These are phyloP conservation scores for Enteromius paludinosus DNA, from an alignment of 2,797 vertebrate species.

Conservation along the genomic window DNA sequence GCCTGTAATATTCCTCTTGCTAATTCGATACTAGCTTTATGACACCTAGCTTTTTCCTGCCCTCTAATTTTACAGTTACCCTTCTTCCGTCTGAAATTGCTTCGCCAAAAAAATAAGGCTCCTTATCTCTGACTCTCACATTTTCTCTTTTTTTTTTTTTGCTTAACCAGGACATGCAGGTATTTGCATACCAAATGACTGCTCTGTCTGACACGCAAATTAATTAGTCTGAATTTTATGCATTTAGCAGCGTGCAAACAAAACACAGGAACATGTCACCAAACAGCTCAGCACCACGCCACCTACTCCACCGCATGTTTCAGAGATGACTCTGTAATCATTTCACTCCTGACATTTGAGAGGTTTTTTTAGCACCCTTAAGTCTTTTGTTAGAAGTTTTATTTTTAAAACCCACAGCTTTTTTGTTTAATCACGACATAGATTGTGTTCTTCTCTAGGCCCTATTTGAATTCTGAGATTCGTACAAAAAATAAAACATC, in stretches of 20 bases:
- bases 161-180: slow-evolving; percentile 69
- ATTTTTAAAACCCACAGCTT: not conserved
- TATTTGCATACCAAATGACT: slow-evolving; percentile 82
- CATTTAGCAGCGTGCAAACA: slow-evolving; percentile 67
- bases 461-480: not conserved
- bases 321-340: not conserved
- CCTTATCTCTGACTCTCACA: slow-evolving; percentile 57
- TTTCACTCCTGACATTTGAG: not conserved
- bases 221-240: slow-evolving; percentile 74
- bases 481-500: not conserved
- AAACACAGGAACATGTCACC: slow-evolving; percentile 34
- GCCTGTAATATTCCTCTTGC: not conserved
- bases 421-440: not conserved
- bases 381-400: not conserved
- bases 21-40: not conserved
- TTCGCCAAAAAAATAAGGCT: slow-evolving; percentile 32
- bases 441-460: not conserved
- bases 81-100: slow-evolving; percentile 35
- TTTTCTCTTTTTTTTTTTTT: slow-evolving; percentile 35
- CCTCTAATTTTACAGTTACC: slow-evolving; percentile 26
- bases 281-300: slow-evolving; percentile 29
- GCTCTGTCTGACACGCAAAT: slow-evolving; percentile 78
- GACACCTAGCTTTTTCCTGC: not conserved
- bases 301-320: slow-evolving; percentile 16
- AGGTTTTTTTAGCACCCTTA: not conserved